Conservation (phyloP, 2,797 vertebrate genomes). For the Acanthurus tractus region DNA sequence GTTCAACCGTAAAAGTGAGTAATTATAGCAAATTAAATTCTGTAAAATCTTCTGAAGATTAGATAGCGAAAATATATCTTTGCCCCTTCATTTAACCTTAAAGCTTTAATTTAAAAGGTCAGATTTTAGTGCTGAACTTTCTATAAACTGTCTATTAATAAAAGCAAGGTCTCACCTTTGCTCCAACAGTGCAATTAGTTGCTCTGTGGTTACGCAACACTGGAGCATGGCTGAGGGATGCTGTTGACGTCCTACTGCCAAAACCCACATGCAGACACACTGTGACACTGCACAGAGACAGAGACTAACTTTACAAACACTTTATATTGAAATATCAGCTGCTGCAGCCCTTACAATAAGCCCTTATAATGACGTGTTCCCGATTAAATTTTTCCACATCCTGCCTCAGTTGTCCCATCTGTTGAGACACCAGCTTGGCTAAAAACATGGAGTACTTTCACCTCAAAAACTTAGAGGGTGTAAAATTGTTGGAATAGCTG, state of each 20-base stretch:
- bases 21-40: neutral
- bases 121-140: constrained; percentile 42
- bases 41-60: neutral
- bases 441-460: neutral
- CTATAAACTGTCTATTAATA: constrained; percentile 36
- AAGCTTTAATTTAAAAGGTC: constrained; percentile 6
- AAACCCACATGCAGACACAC: neutral
- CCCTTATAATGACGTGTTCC: neutral
- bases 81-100: neutral
- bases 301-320: too few species aligned
- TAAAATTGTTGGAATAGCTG: constrained; percentile 1
- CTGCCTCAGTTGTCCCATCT: neutral
- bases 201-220: constrained; percentile 34
- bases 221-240: constrained; percentile 25
- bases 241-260: constrained; percentile 30
- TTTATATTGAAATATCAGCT: neutral
- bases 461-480: neutral
- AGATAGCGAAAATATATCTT: neutral
- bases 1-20: neutral
- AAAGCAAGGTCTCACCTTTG: constrained; percentile 42
- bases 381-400: constrained; percentile 6
- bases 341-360: neutral
- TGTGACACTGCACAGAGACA: too few species aligned
- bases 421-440: neutral
- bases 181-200: constrained; percentile 46